phyloP scores from a whole-genome alignment of 1,140 invertebrate genomes.

The Berghia stephanieae region DNA sequence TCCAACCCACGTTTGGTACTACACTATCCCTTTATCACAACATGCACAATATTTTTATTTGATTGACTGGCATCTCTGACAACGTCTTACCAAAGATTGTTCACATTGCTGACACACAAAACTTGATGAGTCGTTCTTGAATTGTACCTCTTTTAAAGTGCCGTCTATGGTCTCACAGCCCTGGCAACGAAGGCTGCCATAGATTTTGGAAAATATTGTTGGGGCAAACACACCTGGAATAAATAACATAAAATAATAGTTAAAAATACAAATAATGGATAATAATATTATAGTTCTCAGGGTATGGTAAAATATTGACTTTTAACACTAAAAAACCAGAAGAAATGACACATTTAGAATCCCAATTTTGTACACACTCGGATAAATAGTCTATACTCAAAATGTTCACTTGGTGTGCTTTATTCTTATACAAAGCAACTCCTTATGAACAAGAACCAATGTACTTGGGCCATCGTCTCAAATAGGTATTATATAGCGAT shows the following conservation, averaged over 20 bases:
- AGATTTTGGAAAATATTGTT: constrained; percentile 59
- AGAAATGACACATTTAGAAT: background rate
- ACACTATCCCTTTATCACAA: too few relatives aligned
- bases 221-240: constrained; percentile 61
- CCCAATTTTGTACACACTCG: background rate
- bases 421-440: too few relatives aligned
- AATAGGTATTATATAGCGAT: too few relatives aligned
- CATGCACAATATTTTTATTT: too few relatives aligned
- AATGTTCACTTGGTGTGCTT: too few relatives aligned
- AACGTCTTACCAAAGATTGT: constrained; percentile 41
- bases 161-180: constrained; percentile 44
- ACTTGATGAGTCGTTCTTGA: constrained; percentile 32
- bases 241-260: constrained; percentile 7
- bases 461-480: too few relatives aligned
- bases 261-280: background rate
- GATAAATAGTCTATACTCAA: background rate
- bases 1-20: too few relatives aligned
- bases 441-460: too few relatives aligned
- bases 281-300: background rate
- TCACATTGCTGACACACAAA: constrained; percentile 48
- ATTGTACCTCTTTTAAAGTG: background rate
- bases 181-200: constrained; percentile 53
- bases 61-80: background rate
- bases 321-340: background rate
- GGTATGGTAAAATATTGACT: background rate